Conservation (phyloP, 2,113 vertebrate genomes). For the Apeltes quadracus region DNA sequence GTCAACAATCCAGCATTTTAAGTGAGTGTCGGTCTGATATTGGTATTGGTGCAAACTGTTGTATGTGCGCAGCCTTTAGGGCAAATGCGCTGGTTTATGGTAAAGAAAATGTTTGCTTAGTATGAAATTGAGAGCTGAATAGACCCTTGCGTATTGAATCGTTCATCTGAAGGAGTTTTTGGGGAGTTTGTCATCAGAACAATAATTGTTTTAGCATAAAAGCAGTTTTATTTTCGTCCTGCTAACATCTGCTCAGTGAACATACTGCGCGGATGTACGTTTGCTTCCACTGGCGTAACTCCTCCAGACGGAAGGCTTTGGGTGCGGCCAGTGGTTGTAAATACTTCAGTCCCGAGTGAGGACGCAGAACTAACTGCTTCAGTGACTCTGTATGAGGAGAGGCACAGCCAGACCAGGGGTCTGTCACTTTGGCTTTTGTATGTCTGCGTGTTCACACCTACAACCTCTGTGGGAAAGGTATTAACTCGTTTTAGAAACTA, state of each 20-base stretch:
- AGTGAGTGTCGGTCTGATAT: not conserved
- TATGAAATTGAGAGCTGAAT: not conserved
- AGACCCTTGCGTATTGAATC: not conserved
- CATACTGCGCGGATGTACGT: slow-evolving; percentile 1
- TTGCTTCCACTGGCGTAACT: slow-evolving; percentile 1
- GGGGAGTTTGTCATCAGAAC: not conserved
- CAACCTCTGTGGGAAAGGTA: not conserved
- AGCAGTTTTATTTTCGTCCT: slow-evolving; percentile 1
- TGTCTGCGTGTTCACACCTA: slow-evolving; percentile 6
- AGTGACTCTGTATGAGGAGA: slow-evolving; percentile 43
- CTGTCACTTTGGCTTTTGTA: slow-evolving; percentile 1
- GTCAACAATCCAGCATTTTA: not conserved
- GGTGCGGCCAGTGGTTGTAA: slow-evolving; percentile 47
- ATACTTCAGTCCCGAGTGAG: slow-evolving; percentile 34
- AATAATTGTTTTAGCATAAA: not conserved
- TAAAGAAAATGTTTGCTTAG: not conserved
- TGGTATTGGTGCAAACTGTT: not conserved
- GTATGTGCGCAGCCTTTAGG: no score
- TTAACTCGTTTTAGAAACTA: slow-evolving; percentile 7
- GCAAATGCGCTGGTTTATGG: no score
- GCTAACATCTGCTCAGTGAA: slow-evolving; percentile 23
- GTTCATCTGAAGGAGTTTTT: not conserved
- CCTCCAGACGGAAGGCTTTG: slow-evolving; percentile 19
- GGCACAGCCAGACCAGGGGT: slow-evolving; percentile 25
- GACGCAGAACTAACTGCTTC: slow-evolving; percentile 61